phyloP scores from a whole-genome alignment of 2,888 invertebrate genomes.

The Acronicta psi region DNA sequence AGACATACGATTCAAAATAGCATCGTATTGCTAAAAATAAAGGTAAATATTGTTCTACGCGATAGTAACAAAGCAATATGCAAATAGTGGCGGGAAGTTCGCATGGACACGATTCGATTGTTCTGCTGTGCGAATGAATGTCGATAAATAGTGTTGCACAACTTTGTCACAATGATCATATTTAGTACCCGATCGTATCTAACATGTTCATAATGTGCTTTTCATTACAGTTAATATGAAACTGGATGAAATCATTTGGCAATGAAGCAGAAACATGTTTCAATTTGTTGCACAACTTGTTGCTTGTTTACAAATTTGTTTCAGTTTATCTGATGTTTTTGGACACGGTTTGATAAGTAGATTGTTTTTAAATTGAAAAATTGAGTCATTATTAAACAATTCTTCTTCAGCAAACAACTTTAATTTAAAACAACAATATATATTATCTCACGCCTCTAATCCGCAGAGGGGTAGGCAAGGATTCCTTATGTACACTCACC shows the following conservation, averaged over 20 bases:
- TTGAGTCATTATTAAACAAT: too few species aligned
- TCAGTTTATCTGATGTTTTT: constrained; percentile 25
- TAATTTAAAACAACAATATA: too few species aligned
- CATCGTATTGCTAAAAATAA: constrained; percentile 10
- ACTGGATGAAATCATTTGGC: constrained; percentile 22
- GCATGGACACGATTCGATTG: constrained; percentile 66
- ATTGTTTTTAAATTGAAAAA: too few species aligned
- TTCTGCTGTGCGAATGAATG: constrained; percentile 62
- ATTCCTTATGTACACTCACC: too few species aligned
- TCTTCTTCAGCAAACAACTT: too few species aligned
- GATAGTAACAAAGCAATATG: constrained; percentile 62
- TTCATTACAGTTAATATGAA: constrained; percentile 34
- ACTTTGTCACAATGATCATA: constrained; percentile 54
- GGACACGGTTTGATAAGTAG: constrained; percentile 11
- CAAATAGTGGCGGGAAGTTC: constrained; percentile 68
- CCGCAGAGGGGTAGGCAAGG: too few species aligned
- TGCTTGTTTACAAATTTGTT: constrained; percentile 17
- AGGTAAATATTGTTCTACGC: constrained; percentile 19
- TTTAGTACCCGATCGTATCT: constrained; percentile 50
- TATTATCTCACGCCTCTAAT: too few species aligned
- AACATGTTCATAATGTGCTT: constrained; percentile 19
- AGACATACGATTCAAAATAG: not conserved
- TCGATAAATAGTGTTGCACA: constrained; percentile 61
- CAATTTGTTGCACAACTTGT: not conserved
- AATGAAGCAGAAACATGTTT: constrained; percentile 35